A percentile compares a stretch with the other conserved stretches of the same genome.
phyloP scores from a whole-genome alignment of 2,113 vertebrate species.

The Limanda limanda region DNA sequence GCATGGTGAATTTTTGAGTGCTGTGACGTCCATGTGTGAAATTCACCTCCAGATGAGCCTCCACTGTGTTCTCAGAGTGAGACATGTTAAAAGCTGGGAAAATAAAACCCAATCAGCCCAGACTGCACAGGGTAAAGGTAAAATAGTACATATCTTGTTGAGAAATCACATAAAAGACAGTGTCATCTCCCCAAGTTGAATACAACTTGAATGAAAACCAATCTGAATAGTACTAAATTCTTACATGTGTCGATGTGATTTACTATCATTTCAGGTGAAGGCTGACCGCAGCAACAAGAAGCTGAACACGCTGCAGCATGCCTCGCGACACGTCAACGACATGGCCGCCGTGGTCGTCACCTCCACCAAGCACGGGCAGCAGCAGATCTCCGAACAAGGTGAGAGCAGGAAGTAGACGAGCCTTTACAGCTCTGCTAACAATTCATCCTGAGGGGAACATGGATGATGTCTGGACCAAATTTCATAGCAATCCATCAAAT shows the following conservation, averaged over 20 bases:
- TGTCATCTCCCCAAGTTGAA: background rate
- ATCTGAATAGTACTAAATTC: background rate
- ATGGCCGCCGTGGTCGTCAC: conserved; percentile 92
- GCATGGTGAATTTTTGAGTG: no score
- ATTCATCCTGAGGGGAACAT: background rate
- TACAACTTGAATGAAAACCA: background rate
- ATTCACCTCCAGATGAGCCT: no score
- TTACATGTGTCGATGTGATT: background rate
- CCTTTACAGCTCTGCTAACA: background rate
- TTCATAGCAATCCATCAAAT: no score
- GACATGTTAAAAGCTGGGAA: background rate
- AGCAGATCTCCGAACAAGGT: conserved; percentile 92
- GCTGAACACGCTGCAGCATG: conserved; percentile 89
- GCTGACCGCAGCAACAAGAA: conserved; percentile 92
- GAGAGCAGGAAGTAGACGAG: conserved; percentile 20
- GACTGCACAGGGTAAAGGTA: no score
- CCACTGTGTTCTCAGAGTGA: background rate
- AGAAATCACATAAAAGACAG: no score
- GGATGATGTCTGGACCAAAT: no score
- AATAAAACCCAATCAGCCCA: background rate
- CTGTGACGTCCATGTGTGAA: no score
- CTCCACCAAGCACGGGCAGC: conserved; percentile 91
- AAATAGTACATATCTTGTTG: no score
- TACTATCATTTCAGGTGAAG: conserved; percentile 87
- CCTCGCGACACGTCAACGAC: conserved; percentile 92